Evolutionary conservation across 2,797 vertebrate species (phyloP).

Genomic region (Coracias cyanogaster): DNA sequence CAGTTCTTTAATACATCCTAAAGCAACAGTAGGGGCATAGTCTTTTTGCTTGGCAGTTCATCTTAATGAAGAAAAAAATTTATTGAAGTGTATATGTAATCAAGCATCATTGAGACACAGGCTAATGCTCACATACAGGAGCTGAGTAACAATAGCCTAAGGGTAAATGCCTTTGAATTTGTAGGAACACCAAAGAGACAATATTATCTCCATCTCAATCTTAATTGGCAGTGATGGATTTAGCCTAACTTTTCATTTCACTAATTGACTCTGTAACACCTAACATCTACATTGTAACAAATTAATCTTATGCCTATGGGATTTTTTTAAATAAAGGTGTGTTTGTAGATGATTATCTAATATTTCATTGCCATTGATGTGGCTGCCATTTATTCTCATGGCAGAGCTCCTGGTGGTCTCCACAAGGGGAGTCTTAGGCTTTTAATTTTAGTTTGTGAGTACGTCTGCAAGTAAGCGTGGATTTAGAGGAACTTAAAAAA

Average conservation of each 20-base stretch:
- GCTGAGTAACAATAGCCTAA: not conserved
- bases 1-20: not conserved
- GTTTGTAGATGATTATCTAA: not conserved
- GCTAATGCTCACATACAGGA: not conserved
- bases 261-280: conserved; percentile 10
- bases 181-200: not conserved
- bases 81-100: not conserved
- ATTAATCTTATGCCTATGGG: not conserved
- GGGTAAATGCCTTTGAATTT: not conserved
- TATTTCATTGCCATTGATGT: not conserved
- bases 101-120: not conserved
- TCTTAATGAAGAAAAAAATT: not conserved
- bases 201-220: not conserved
- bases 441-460: not conserved
- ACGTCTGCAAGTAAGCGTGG: not conserved
- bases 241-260: conserved; percentile 31
- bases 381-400: not conserved
- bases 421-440: not conserved
- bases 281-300: not conserved
- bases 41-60: not conserved
- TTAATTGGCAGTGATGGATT: conserved; percentile 40
- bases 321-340: not conserved
- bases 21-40: not conserved
- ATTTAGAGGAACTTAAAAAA: not conserved
- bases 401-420: not conserved